Evolutionary conservation across 2,888 invertebrate genomes (phyloP), one percentile per base, ranked within the genome.

Genomic region (Melipona bicolor): DNA sequence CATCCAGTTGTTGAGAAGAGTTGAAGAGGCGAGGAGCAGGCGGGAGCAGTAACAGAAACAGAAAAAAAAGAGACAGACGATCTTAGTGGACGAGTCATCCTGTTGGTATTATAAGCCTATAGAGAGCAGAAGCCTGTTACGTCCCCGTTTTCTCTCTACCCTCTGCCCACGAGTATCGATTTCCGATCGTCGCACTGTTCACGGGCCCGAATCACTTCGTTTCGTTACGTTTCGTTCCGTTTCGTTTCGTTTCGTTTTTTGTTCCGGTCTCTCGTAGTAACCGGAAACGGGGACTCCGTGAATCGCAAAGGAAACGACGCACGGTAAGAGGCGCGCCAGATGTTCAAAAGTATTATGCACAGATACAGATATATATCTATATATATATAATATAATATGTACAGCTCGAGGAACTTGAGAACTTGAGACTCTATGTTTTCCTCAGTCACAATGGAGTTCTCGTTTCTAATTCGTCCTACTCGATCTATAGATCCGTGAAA

Each of bases 31-130:
- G 89, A 93, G 94, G 93, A 94, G 90, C 94, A 94, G 94, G 91
- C 94, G 93, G 94, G 94, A 94, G 92, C 94, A 93, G 93, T 94
- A 94, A 94, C 94, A 94, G 94, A 94, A 94, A 94, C 94, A 94
- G 94, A 94, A 94, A 94, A 74, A 93, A 92, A 93, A 93, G 93
- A 93, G 92, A 93, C 91, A 93, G 93, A 93, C 93, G 92, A 93
- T 93, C 92, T 94, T 94, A 94, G 91, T 93, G 92, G 92, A 92
- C 92, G 92, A 93, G 92, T 92, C 77, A 84, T 77, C 80, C 78
- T 84, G 79, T 82, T 84, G 76, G 83, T 88, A 67, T 21, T 19
- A 74, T 75, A 88, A 50, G 86, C 84, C 86, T 90, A 85, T 19
- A 52, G 77, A 80, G 86, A 80, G 86, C 81, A 43, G 43, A 52